These are phyloP conservation scores for Nycteola revayana DNA, from an alignment of 2,888 invertebrate species.

Conservation along the genomic window DNA sequence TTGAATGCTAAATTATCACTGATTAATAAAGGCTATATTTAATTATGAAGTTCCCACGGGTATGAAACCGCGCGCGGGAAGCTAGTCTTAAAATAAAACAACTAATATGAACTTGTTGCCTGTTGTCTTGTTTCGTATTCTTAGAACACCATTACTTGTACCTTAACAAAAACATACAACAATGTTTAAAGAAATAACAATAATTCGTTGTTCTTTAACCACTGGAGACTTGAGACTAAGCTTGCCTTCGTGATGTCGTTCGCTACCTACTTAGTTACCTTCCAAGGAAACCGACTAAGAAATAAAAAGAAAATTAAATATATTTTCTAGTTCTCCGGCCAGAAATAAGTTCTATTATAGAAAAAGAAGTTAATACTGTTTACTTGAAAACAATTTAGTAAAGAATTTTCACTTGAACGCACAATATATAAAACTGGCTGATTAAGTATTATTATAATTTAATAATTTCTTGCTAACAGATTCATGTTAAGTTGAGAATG, in stretches of 20 bases:
- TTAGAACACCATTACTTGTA: no score
- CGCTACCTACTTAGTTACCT: conserved; percentile 48
- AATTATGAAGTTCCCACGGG: no score
- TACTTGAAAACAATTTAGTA: conserved; percentile 3
- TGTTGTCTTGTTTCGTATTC: no score
- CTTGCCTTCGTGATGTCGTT: conserved; percentile 37
- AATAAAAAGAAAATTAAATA: conserved; percentile 51
- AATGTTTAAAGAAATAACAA: conserved; percentile 25
- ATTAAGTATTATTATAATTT: neutral
- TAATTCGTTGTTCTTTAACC: conserved; percentile 31
- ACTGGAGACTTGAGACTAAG: conserved; percentile 32
- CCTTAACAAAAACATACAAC: neutral
- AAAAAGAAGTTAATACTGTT: neutral
- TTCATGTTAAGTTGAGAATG: no score
- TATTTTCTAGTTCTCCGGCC: conserved; percentile 7
- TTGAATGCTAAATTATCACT: no score
- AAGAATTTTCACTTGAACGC: neutral
- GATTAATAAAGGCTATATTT: no score
- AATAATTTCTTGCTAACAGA: no score
- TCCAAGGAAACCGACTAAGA: conserved; percentile 38
- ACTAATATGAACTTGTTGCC: no score
- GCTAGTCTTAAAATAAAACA: no score
- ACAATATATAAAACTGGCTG: neutral
- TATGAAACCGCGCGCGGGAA: no score
- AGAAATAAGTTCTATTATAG: no score